These are phyloP conservation scores for Bombylius major DNA, from an alignment of 2,888 invertebrate species.

Conservation along the genomic window DNA sequence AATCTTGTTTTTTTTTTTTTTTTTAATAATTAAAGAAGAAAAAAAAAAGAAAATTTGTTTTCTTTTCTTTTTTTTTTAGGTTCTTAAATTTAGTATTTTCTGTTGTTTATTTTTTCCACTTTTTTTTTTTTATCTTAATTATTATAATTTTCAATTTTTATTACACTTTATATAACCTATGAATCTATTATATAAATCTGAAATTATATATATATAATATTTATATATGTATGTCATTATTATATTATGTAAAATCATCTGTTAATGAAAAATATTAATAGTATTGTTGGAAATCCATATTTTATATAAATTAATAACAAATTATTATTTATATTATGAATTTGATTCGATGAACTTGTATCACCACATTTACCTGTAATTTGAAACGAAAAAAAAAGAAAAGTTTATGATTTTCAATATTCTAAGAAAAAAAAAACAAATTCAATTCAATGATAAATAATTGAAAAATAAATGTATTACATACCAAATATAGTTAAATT, in stretches of 20 bases:
- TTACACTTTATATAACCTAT: not conserved
- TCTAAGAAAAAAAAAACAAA: not conserved
- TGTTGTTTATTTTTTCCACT: not conserved
- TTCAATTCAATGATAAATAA: not conserved
- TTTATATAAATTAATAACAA: conserved; percentile 9
- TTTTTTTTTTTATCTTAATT: not conserved
- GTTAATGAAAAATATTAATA: conserved; percentile 9
- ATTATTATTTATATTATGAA: conserved; percentile 6
- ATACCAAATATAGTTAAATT: conserved; percentile 35
- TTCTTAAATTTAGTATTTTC: too few species aligned
- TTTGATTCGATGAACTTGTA: conserved; percentile 14
- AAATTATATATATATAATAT: too few species aligned
- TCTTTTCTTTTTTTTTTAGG: too few species aligned
- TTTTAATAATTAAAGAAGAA: too few species aligned
- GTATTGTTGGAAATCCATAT: not conserved
- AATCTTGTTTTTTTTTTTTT: too few species aligned
- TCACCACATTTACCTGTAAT: conserved; percentile 17
- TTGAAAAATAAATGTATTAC: conserved; percentile 2
- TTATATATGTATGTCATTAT: not conserved
- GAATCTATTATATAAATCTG: too few species aligned
- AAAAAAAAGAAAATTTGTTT: too few species aligned
- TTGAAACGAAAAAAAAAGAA: too few species aligned
- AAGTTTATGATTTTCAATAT: not conserved
- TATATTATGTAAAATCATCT: conserved; percentile 10
- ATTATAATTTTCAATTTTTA: conserved; percentile 2